phyloP scores from a whole-genome alignment of 1,140 invertebrate genomes.

The Epicauta chinensis region DNA sequence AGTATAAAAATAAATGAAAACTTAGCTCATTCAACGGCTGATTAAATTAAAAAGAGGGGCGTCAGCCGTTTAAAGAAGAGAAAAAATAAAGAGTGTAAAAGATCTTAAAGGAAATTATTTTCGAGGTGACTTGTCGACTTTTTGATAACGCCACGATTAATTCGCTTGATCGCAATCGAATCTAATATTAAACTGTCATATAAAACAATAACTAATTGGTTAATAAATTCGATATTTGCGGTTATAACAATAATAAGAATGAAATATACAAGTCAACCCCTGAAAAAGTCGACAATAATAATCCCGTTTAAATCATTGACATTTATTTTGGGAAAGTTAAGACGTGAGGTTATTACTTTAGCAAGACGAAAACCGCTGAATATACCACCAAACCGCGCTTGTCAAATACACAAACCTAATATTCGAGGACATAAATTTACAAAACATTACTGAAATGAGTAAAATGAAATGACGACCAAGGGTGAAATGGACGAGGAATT shows the following conservation, averaged over 20 bases:
- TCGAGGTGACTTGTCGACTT: no score
- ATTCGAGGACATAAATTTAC: slow-evolving; percentile 41
- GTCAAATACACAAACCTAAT: slow-evolving; percentile 35
- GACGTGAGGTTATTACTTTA: slow-evolving; percentile 18
- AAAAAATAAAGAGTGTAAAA: no score
- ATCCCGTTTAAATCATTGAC: slow-evolving; percentile 28
- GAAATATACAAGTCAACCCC: slow-evolving; percentile 7
- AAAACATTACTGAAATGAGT: slow-evolving; percentile 38
- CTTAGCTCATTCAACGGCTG: slow-evolving; percentile 35
- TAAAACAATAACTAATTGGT: slow-evolving; percentile 1
- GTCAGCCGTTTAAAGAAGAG: slow-evolving; percentile 24
- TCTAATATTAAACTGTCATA: no score
- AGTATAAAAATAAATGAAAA: slow-evolving; percentile 39
- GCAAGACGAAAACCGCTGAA: slow-evolving; percentile 19
- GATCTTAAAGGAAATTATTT: no score
- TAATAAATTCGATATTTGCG: slow-evolving; percentile 2
- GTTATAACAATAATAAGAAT: slow-evolving; percentile 4
- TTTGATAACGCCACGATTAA: no score
- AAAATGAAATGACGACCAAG: slow-evolving; percentile 25
- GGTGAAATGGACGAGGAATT: slow-evolving; percentile 7
- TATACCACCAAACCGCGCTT: slow-evolving; percentile 27
- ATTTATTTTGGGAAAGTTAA: slow-evolving; percentile 28
- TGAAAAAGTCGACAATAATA: slow-evolving; percentile 10
- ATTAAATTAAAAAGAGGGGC: slow-evolving; percentile 35
- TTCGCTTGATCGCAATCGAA: no score